Evolutionary conservation across 2,113 vertebrate genomes (phyloP), one percentile per base, ranked within the genome.

Genomic region (Oreochromis aureus): DNA sequence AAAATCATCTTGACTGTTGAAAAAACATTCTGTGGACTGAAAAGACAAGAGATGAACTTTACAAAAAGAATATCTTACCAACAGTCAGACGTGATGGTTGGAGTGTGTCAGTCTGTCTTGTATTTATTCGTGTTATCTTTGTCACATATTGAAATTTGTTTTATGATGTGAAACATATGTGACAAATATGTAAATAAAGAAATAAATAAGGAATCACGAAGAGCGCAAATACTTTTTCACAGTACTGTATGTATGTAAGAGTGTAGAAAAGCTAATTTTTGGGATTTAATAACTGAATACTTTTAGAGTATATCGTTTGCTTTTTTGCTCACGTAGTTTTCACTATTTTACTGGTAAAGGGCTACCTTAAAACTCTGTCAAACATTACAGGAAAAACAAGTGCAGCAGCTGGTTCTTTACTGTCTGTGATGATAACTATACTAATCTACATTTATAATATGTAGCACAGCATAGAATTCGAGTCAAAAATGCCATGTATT

Each of bases 401-500:
- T 71, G 7, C 39, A 44, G 66, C 1, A 1, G 13, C 39, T 44
- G 0, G 22, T 46, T 46, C 39, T 73, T 16, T 0, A 73, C 22
- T 0, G 1, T 46, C 39, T 73, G 39, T 27, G 5, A 46, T 27
- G 22, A 48, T 27, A 48, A 27, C 22, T 76, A 30, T 27, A 48
- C 41, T 76, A 48, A 76, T 27, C 41, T 30, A 48, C 71, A 76
- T 48, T 2, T 19, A 48, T 30, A 76, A 3, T 76, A 76, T 41
- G 11, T 15, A 69, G 36, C n/a, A 69, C 63, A 48, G 15, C 71
- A 76, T 11, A 48, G 44, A 76, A 76, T 30, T 18, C 11, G 41
- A 48, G 22, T 30, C 5, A 18, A 10, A 66, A 76, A 48, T 16
- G n/a, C 69, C 69, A 27, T 10, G 24, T 18, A 19, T 48, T 27